Evolutionary conservation across 2,888 invertebrate genomes (phyloP).

Genomic region (Hydrotaea cyrtoneurina): DNA sequence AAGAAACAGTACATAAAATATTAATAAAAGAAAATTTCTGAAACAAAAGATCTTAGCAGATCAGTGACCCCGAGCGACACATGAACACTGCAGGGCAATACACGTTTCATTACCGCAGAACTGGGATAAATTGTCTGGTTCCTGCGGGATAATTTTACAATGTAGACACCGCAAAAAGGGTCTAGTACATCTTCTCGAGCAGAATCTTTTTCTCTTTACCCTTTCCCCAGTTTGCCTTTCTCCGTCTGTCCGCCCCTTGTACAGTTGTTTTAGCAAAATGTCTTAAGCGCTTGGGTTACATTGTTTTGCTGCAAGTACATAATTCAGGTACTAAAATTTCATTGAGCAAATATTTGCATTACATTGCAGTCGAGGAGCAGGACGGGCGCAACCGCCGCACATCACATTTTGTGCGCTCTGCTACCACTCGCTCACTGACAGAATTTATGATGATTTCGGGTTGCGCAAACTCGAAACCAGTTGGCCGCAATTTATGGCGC

Average conservation of each 20-base stretch:
- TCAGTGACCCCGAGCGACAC: slow-evolving; percentile 25
- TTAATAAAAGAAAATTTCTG: slow-evolving; percentile 33
- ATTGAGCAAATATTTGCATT: slow-evolving; percentile 61
- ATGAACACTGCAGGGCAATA: slow-evolving; percentile 34
- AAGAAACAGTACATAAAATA: background rate
- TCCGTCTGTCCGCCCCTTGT: background rate
- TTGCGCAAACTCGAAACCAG: slow-evolving; percentile 53
- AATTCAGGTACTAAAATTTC: slow-evolving; percentile 47
- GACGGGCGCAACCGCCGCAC: slow-evolving; percentile 51
- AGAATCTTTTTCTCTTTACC: slow-evolving; percentile 9
- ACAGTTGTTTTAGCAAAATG: background rate
- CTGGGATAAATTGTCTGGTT: background rate
- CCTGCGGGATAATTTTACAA: slow-evolving; percentile 14
- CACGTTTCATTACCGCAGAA: background rate
- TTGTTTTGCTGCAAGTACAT: slow-evolving; percentile 40
- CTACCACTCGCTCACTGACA: background rate
- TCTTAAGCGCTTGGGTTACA: slow-evolving; percentile 40
- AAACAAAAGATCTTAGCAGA: slow-evolving; percentile 22
- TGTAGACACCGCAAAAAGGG: background rate
- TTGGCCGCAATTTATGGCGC: slow-evolving; percentile 46
- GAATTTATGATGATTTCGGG: slow-evolving; percentile 58
- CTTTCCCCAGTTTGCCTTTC: slow-evolving; percentile 7
- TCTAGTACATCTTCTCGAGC: background rate
- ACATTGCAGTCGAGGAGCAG: slow-evolving; percentile 33
- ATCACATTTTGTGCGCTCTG: background rate